Evolutionary conservation across 2,113 vertebrate species (phyloP).

Genomic region (Anolis sagrei): DNA sequence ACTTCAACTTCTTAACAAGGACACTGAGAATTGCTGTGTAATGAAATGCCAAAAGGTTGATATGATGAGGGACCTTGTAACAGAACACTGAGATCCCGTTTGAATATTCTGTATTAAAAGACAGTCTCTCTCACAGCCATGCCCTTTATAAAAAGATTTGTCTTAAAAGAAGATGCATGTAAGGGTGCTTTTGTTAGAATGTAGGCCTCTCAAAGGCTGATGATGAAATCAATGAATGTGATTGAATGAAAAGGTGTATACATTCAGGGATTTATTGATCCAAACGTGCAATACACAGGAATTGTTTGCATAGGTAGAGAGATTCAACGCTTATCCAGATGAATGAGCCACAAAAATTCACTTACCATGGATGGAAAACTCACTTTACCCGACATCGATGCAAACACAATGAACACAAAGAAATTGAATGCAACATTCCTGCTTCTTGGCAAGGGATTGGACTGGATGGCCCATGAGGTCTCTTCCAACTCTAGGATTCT

Average conservation of each 20-base stretch:
- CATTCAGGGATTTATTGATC: not conserved
- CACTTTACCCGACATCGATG: not conserved
- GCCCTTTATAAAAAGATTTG: not conserved
- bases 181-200: constrained; percentile 9
- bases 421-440: too few species aligned
- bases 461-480: too few species aligned
- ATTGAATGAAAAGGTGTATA: not conserved
- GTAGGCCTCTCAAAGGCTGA: not conserved
- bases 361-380: not conserved
- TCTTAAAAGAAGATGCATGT: not conserved
- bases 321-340: not conserved
- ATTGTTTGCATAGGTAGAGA: not conserved
- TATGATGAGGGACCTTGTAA: constrained; percentile 11
- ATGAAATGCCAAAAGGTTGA: constrained; percentile 17
- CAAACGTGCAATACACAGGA: not conserved
- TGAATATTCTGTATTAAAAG: not conserved
- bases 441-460: too few species aligned
- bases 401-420: not conserved
- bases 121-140: not conserved
- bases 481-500: too few species aligned
- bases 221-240: not conserved
- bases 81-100: not conserved
- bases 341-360: not conserved
- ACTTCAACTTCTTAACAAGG: not conserved
- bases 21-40: not conserved